phyloP scores from a whole-genome alignment of 92 coral and sea anemone species.

The Phenganax marumi region DNA sequence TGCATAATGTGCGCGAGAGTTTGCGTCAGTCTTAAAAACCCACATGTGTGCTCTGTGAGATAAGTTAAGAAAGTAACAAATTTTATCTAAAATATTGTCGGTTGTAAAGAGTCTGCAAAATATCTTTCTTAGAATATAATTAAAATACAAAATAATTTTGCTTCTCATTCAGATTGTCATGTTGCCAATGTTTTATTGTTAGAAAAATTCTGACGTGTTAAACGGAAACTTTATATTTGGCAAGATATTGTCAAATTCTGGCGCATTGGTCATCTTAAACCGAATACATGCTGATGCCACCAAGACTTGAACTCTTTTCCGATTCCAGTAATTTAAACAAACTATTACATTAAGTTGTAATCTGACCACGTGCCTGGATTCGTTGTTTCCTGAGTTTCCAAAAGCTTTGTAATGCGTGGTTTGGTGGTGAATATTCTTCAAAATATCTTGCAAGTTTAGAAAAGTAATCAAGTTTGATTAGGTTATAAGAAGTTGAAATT shows the following conservation, averaged over 20 bases:
- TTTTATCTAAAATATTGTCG: slow-evolving; percentile 14
- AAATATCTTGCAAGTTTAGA: background rate
- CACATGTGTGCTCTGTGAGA: slow-evolving; percentile 31
- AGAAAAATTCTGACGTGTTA: background rate
- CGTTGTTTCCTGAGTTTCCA: too few species aligned
- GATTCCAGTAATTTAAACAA: background rate
- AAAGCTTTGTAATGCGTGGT: too few species aligned
- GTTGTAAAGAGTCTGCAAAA: background rate
- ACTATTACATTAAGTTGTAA: background rate
- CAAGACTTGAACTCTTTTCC: background rate
- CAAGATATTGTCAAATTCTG: background rate
- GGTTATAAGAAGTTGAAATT: background rate
- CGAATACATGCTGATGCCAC: slow-evolving; percentile 5
- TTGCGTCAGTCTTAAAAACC: background rate
- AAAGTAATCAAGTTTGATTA: background rate
- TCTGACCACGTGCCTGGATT: too few species aligned
- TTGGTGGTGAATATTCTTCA: background rate
- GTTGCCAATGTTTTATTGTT: background rate
- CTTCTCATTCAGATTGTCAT: background rate
- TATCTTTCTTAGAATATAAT: background rate
- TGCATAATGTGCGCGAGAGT: slow-evolving; percentile 4
- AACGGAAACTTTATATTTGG: slow-evolving; percentile 13
- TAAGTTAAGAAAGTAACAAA: slow-evolving; percentile 7
- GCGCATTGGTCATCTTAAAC: background rate
- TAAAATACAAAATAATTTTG: background rate